These are phyloP conservation scores for Struthio camelus DNA, from an alignment of 2,113 vertebrate genomes.

Conservation along the genomic window DNA sequence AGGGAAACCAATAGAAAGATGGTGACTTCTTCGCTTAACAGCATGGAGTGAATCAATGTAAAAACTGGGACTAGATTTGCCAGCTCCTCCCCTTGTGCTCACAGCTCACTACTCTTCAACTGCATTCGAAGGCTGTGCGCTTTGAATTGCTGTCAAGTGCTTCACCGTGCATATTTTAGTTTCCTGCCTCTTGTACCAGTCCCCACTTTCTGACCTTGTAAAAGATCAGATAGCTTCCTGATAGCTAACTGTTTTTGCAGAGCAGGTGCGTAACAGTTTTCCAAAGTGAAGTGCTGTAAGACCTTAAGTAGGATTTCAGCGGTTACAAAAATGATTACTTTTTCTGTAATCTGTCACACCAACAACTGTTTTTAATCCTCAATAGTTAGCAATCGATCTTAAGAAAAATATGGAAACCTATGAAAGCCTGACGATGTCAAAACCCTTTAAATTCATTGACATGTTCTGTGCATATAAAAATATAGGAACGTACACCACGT, in stretches of 20 bases:
- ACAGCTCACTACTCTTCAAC: not conserved
- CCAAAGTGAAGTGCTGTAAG: not conserved
- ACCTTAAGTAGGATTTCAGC: not conserved
- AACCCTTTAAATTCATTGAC: not conserved
- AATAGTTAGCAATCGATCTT: not conserved
- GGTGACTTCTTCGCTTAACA: not conserved
- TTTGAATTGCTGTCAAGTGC: not conserved
- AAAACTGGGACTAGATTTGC: not conserved
- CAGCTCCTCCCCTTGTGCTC: not conserved
- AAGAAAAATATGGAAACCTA: not conserved
- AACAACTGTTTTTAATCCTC: not conserved
- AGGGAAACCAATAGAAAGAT: not conserved
- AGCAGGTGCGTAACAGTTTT: not conserved
- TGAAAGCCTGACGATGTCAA: no score
- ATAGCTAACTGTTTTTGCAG: not conserved
- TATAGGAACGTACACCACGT: not conserved
- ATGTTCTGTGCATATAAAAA: not conserved
- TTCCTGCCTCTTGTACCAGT: not conserved
- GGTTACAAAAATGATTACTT: not conserved
- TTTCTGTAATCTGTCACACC: not conserved
- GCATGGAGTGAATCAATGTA: not conserved
- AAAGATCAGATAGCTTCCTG: not conserved
- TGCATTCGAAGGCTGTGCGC: not conserved
- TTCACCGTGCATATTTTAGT: not conserved
- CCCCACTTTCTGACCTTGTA: not conserved